Percentiles rank a stretch among this genome's conserved stretches.
Evolutionary conservation across 2,113 vertebrate species (phyloP).

Genomic region (Cathartes aura): DNA sequence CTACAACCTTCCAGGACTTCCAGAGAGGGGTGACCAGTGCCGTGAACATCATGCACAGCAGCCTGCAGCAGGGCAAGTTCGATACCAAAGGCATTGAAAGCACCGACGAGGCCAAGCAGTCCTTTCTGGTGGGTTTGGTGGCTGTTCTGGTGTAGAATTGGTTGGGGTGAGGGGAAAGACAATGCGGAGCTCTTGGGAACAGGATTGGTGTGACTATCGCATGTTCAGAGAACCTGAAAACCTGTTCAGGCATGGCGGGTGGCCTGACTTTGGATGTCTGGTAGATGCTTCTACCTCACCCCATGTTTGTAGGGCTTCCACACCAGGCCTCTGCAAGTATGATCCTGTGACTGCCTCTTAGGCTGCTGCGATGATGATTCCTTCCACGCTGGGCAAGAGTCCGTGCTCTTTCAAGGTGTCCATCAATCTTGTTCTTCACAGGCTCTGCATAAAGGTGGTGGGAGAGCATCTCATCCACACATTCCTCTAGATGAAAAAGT

Average conservation of each 20-base stretch:
- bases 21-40: conserved; percentile 98
- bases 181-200: not conserved
- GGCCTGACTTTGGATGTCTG: not conserved
- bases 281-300: not conserved
- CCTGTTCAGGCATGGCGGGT: not conserved
- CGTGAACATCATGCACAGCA: conserved; percentile 97
- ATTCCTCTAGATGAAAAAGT: not conserved
- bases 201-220: not conserved
- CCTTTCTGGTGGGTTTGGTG: conserved; percentile 87
- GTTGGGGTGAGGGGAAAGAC: not conserved
- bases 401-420: not conserved
- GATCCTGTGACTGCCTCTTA: not conserved
- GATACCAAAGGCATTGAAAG: conserved; percentile 97
- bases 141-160: not conserved
- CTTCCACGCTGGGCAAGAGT: not conserved
- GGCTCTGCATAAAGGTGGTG: not conserved
- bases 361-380: not conserved
- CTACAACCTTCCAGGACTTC: conserved; percentile 94
- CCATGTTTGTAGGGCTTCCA: not conserved
- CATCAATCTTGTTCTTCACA: not conserved
- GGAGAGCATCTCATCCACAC: not conserved
- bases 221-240: not conserved
- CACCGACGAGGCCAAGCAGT: conserved; percentile 90
- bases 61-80: conserved; percentile 96
- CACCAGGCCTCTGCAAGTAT: too few relatives aligned